Evolutionary conservation across 30 jellyfish, hydroid and myxozoan species (phyloP), one percentile per base, ranked within the genome.

Genomic region (Chrysaora quinquecirrha): DNA sequence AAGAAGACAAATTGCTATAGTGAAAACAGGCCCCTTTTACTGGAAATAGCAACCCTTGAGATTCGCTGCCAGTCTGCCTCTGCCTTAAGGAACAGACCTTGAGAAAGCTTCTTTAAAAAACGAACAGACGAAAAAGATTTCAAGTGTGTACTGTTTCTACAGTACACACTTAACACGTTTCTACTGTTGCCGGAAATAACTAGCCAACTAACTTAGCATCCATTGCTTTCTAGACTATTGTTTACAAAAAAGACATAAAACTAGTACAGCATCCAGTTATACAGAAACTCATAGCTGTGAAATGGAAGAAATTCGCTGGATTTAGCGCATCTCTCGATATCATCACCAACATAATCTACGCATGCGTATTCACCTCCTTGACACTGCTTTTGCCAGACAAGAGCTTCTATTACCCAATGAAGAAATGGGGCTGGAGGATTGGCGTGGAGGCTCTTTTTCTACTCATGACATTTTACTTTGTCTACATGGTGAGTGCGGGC

Each of bases 261-360:
- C 73, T 93, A 46, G 87, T 76, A 9, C 81, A 81, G 85, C 97
- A 87, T 76, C 94, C 89, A 0, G 96, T 83, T 30, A 87, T 94
- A 20, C 82, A 76, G n/a, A 87, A 87, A 64, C 62, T 85, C 67
- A 78, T 94, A 0, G 97, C 89, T 30, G 87, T 84, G 60, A 94
- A 94, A 58, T 94, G 99, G 99, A 48, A 82, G 11, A 75, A 35
- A 78, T 77, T 86, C 33, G 96, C 96, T 7, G 75, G 92, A 34
- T 46, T 34, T 48, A 60, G 47, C 16, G 82, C 97, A 24, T 21
- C 84, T 0, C 73, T 88, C 7, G 85, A 86, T 32, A 73, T 93
- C 46, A 58, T 78, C 22, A 18, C 70, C 22, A 82, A 85, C 30
- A 30, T 83, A 12, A 0, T 93, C 24, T 83, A 93, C 72, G 92